Evolutionary conservation across 2,888 invertebrate genomes (phyloP).

Genomic region (Andrena bicolor): DNA sequence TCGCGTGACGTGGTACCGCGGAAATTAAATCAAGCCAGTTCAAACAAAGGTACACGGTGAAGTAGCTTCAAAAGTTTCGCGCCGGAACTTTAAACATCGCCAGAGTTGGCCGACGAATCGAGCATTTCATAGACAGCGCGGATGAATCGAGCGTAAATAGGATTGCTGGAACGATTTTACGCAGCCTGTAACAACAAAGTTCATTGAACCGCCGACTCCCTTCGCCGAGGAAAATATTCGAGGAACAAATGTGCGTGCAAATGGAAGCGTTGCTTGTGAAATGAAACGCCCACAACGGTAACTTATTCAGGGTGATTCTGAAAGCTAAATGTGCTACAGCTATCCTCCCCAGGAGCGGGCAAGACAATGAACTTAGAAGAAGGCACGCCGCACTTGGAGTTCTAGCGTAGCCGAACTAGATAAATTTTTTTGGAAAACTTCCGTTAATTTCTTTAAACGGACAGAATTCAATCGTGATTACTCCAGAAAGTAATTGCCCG

Average conservation of each 20-base stretch:
- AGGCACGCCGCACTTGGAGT: no score
- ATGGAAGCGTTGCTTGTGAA: neutral
- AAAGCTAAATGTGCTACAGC: neutral
- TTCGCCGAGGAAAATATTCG: conserved; percentile 14
- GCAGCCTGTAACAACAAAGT: conserved; percentile 27
- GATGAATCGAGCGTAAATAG: conserved; percentile 52
- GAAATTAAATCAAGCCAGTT: conserved; percentile 64
- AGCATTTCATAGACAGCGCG: conserved; percentile 33
- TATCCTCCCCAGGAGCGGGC: neutral
- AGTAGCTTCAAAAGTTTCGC: conserved; percentile 57
- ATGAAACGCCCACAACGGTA: neutral
- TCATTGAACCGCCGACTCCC: conserved; percentile 1
- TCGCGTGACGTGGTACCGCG: conserved; percentile 58
- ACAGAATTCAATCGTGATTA: no score
- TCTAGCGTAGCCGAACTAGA: no score
- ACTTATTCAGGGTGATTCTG: neutral
- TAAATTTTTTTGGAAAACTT: no score
- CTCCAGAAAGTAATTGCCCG: no score
- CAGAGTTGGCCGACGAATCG: conserved; percentile 28
- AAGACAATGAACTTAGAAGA: no score
- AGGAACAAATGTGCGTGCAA: neutral
- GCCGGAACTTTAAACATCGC: conserved; percentile 55
- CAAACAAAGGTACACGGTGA: conserved; percentile 57
- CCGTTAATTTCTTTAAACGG: no score
- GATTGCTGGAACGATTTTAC: conserved; percentile 37